Conservation (phyloP, 2,888 invertebrate genomes). For the Polydrusus cervinus region DNA sequence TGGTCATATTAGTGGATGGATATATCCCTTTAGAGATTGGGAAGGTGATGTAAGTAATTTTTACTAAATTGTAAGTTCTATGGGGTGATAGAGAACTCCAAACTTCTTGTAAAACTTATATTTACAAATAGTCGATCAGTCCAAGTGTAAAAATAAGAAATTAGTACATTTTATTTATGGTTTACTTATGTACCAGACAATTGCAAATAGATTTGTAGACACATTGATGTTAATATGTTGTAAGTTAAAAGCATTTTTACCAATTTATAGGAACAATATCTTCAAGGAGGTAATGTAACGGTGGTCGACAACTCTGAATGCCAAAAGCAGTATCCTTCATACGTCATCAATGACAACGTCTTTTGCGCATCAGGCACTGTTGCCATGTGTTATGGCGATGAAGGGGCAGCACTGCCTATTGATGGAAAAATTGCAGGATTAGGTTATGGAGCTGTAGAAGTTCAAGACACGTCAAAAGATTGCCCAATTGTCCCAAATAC, state of each 20-base stretch:
- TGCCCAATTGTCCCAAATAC: slow-evolving; percentile 33
- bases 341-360: slow-evolving; percentile 20
- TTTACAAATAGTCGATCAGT: too few species aligned
- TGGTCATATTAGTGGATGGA: slow-evolving; percentile 29
- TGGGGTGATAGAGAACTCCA: too few species aligned
- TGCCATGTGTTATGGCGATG: slow-evolving; percentile 30
- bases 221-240: too few species aligned
- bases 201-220: too few species aligned
- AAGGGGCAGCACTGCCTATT: slow-evolving; percentile 19
- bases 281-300: slow-evolving; percentile 30
- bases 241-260: too few species aligned
- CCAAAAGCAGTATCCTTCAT: slow-evolving; percentile 28
- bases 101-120: too few species aligned
- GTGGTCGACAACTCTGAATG: slow-evolving; percentile 24
- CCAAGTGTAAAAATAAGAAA: too few species aligned
- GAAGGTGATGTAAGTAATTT: slow-evolving; percentile 14
- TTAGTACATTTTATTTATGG: too few species aligned
- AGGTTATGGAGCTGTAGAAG: slow-evolving; percentile 8
- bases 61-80: too few species aligned
- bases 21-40: slow-evolving; percentile 24
- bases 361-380: slow-evolving; percentile 27
- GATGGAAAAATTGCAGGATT: slow-evolving; percentile 25
- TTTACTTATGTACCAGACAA: too few species aligned
- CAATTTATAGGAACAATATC: slow-evolving; percentile 25
- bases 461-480: slow-evolving; percentile 4